Evolutionary conservation across 2,888 invertebrate species (phyloP), one percentile per base, ranked within the genome.

Genomic region (Gymnosoma rotundatum): DNA sequence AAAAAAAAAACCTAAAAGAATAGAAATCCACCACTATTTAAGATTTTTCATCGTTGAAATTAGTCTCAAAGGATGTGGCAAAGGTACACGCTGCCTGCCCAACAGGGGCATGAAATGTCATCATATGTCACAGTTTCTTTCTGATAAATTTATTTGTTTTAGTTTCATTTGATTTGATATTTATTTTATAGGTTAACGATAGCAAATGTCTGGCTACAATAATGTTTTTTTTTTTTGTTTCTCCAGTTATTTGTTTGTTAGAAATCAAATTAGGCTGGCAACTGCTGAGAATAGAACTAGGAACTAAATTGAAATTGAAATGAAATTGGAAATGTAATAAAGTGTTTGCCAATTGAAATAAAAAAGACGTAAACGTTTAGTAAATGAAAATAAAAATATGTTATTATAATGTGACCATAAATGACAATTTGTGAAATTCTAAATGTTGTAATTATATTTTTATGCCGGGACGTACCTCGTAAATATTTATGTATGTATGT

Each of bases 281-380:
- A 81, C 84, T 84, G 84, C 84, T 84, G 81, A 45, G 84, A 8
- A 50, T 66, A 60, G n/a, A 64, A 36, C 52, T 20, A 25, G 60
- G 52, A 79, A 76, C 70, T 66, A 76, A 80, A 84, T 78, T 83
- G 78, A 66, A 84, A 84, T 84, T 78, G 74, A 78, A 81, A 81
- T 84, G 78, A 84, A 84, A 84, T 84, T 84, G 81, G 64, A 84
- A 84, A 81, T 81, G 70, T 78, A 84, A 84, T 84, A 81, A 84
- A 84, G 78, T 84, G 75, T 70, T 84, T 75, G 64, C 38, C 60
- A 74, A 78, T 75, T 64, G 25, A 74, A 25, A 69, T 32, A 60
- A 61, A 67, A 60, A 50, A 8, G 20, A 21, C 8, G 61, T 25
- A 52, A 54, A 72, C 18, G 32, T 36, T 32, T 12, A 60, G 50